phyloP scores from a whole-genome alignment of 1,140 invertebrate species.

The Wasmannia auropunctata region DNA sequence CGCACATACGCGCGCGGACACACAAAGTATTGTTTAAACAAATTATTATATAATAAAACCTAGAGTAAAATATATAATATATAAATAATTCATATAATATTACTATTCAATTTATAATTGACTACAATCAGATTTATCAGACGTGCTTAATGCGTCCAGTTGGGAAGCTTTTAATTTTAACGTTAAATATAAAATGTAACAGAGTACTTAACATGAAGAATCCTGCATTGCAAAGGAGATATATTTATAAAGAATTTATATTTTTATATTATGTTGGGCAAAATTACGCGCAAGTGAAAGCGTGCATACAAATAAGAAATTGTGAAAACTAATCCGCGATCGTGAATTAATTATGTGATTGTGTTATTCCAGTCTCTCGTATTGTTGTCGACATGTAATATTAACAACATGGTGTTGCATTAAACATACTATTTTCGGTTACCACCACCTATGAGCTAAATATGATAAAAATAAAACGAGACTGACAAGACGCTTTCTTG shows the following conservation, averaged over 20 bases:
- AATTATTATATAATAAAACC: background rate
- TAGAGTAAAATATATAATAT: background rate
- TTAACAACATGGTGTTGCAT: too few relatives aligned
- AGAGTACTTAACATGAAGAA: background rate
- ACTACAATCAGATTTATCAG: background rate
- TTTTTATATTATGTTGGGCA: background rate
- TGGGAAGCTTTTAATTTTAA: background rate
- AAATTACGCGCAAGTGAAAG: slow-evolving; percentile 1
- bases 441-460: slow-evolving; percentile 6
- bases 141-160: background rate
- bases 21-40: background rate
- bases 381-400: background rate
- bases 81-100: background rate
- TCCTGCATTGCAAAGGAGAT: background rate
- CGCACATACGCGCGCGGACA: background rate
- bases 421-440: background rate
- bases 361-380: background rate
- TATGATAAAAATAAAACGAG: background rate
- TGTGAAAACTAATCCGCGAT: background rate
- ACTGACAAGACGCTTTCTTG: background rate
- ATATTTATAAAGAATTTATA: background rate
- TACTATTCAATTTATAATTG: background rate
- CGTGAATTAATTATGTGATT: background rate
- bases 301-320: background rate
- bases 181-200: background rate